Evolutionary conservation across 1,140 invertebrate species (phyloP).

Genomic region (Myzus persicae): DNA sequence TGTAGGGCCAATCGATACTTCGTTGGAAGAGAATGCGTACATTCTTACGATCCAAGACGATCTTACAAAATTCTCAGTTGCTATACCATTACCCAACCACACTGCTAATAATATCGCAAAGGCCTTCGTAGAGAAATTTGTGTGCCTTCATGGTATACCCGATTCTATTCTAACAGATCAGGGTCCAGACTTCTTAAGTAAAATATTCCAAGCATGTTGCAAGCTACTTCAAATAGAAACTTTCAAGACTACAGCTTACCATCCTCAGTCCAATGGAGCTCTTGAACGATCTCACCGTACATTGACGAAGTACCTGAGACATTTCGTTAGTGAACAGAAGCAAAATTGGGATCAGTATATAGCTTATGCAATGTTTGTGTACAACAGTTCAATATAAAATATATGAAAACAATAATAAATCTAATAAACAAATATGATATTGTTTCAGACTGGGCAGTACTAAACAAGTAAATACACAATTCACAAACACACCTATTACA

Average conservation of each 20-base stretch:
- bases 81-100: neutral
- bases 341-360: slow-evolving; percentile 62
- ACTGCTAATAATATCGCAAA: neutral
- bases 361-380: slow-evolving; percentile 43
- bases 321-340: slow-evolving; percentile 59
- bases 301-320: slow-evolving; percentile 48
- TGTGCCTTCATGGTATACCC: neutral
- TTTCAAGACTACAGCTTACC: slow-evolving; percentile 64
- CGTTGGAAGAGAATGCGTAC: neutral
- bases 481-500: no score
- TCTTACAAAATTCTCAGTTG: slow-evolving; percentile 18
- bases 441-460: no score
- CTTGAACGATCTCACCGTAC: slow-evolving; percentile 51
- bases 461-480: no score
- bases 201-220: slow-evolving; percentile 57
- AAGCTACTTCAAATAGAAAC: slow-evolving; percentile 61
- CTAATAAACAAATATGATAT: no score
- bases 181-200: neutral
- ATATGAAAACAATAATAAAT: no score
- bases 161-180: neutral
- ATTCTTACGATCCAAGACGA: slow-evolving; percentile 24
- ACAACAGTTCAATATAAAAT: slow-evolving; percentile 45
- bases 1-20: neutral
- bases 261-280: slow-evolving; percentile 64
- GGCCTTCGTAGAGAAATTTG: neutral